These are phyloP conservation scores for Orthosia gothica DNA, from an alignment of 2,888 invertebrate genomes.

Conservation along the genomic window DNA sequence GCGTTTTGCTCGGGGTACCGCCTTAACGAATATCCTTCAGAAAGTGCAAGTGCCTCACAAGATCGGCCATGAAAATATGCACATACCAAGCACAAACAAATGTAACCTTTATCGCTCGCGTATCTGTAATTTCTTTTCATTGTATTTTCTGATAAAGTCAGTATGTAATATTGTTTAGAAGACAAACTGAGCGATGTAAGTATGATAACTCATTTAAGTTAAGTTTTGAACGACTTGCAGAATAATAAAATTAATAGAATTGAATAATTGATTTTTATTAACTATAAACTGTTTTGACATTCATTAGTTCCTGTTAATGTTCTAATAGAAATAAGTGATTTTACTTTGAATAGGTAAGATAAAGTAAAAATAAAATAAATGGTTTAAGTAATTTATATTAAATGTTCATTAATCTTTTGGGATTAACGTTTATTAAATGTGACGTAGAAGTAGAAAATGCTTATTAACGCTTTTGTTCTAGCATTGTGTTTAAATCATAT, in stretches of 20 bases:
- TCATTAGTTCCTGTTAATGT: no score
- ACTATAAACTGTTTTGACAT: no score
- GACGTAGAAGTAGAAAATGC: neutral
- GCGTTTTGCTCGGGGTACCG: no score
- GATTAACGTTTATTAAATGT: neutral
- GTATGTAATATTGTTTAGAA: slow-evolving; percentile 2
- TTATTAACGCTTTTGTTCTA: neutral
- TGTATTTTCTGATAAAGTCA: slow-evolving; percentile 31
- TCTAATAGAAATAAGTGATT: no score
- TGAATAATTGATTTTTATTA: no score
- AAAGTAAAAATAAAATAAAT: neutral
- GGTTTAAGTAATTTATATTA: neutral
- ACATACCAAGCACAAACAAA: slow-evolving; percentile 33
- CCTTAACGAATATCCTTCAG: neutral
- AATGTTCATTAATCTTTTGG: neutral
- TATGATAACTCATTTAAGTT: neutral
- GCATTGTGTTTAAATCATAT: slow-evolving; percentile 22
- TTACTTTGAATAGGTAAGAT: no score
- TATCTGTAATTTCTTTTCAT: slow-evolving; percentile 42
- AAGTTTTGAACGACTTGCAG: neutral
- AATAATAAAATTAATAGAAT: no score
- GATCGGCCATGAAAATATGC: slow-evolving; percentile 31
- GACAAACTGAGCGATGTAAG: neutral
- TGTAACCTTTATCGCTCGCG: slow-evolving; percentile 24
- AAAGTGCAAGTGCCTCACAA: slow-evolving; percentile 19